A percentile compares a stretch with the other conserved stretches of the same genome.
Evolutionary conservation across 2,113 vertebrate genomes (phyloP).

Genomic region (Morphnarchus princeps): DNA sequence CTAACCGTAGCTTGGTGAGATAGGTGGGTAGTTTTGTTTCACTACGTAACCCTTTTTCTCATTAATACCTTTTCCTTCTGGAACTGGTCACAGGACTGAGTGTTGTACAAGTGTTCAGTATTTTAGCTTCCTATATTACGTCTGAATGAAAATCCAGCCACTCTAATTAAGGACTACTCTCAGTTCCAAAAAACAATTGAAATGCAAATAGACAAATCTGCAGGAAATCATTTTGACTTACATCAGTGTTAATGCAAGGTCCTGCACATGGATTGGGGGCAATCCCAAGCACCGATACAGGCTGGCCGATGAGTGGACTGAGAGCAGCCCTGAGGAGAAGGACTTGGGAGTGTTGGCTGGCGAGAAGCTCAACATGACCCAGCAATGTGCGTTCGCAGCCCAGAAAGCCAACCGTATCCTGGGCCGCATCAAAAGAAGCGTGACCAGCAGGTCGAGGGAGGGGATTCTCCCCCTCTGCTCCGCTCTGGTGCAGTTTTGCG

Average conservation of each 20-base stretch:
- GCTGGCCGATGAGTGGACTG: too few relatives aligned
- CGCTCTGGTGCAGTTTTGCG: too few relatives aligned
- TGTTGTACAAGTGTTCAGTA: background rate
- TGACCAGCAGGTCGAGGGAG: too few relatives aligned
- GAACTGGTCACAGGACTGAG: background rate
- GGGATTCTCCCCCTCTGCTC: too few relatives aligned
- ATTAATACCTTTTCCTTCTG: background rate
- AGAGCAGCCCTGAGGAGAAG: too few relatives aligned
- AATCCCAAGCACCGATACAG: too few relatives aligned
- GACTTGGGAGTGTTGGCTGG: too few relatives aligned
- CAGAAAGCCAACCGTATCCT: too few relatives aligned
- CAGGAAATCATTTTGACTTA: background rate
- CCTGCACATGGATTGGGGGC: rapidly evolving
- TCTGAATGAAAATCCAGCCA: background rate
- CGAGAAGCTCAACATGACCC: too few relatives aligned
- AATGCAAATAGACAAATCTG: background rate
- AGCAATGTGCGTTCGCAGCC: too few relatives aligned
- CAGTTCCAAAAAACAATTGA: background rate
- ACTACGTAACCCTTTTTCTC: background rate
- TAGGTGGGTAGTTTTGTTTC: background rate
- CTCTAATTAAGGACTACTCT: background rate
- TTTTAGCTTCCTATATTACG: background rate
- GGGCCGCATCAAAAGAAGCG: too few relatives aligned
- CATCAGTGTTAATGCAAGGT: too few relatives aligned
- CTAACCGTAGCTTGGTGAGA: background rate